phyloP scores from a whole-genome alignment of 2,113 vertebrate species.

The Platichthys stellatus region DNA sequence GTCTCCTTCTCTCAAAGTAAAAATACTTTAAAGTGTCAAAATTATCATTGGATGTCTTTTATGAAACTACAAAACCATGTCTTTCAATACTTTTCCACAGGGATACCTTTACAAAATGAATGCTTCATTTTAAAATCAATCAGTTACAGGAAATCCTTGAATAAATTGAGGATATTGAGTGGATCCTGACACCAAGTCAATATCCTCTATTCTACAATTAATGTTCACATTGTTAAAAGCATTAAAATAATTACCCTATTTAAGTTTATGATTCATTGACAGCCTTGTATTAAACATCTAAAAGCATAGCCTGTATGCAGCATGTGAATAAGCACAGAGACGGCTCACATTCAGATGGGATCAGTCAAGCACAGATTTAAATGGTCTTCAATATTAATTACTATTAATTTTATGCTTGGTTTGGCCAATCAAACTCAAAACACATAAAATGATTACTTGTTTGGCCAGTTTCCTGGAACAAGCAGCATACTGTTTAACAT shows the following conservation, averaged over 20 bases:
- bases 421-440: background rate
- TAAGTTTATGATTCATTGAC: background rate
- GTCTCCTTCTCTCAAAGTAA: background rate
- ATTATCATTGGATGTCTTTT: background rate
- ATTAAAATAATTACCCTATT: conserved; percentile 15
- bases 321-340: conserved; percentile 15
- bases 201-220: background rate
- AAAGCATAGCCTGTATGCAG: background rate
- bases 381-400: background rate
- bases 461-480: background rate
- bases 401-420: background rate
- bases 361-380: background rate
- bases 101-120: background rate
- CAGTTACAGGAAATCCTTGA: conserved; percentile 21
- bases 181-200: background rate
- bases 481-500: background rate
- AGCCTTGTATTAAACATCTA: background rate
- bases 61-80: background rate
- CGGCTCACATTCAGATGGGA: background rate
- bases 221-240: conserved; percentile 4
- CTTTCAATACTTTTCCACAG: background rate
- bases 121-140: conserved; percentile 9
- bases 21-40: background rate
- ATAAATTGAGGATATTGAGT: background rate
- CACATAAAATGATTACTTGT: no score